Evolutionary conservation across 2,113 vertebrate genomes (phyloP), one percentile per base, ranked within the genome.

Genomic region (Lophura nycthemera): DNA sequence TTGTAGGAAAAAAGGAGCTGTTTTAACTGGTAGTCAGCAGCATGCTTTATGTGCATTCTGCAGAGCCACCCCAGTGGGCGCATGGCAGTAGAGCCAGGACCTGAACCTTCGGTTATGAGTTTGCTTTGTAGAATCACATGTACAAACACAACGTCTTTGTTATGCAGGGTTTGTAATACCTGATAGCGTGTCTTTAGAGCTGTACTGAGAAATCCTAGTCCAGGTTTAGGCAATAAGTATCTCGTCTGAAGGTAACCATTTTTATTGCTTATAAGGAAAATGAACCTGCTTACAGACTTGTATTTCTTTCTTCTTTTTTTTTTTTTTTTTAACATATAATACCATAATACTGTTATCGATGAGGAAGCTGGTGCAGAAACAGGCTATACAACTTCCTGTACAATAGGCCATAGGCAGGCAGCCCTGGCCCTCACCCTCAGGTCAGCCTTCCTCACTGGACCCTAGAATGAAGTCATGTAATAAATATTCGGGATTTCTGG

Each of bases 191-290:
- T 24, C 34, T 87, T 88, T 79, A 91, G 61, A 69, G 64, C 67
- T 22, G 64, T 25, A 36, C 66, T 94, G 63, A 71, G 81, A 95
- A 89, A 90, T 75, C 5, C 45, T 30, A 76, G n/a, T 17, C 29
- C 87, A 87, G 45, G 66, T 73, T 92, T 59, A 60, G 32, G 34
- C 59, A 87, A 1, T 54, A 83, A 54, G 57, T 27, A n/a, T 83
- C 54, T 85, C 11, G 0, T 70, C 36, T 79, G 54, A 76, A 84
- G 40, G 63, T 93, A 59, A 59, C 14, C 8, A 40, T 84, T 87
- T 34, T 38, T 59, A 63, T 0, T 61, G 7, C 65, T 72, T 50
- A 27, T 56, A 67, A 63, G 22, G 34, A 88, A 90, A 71, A 90
- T 25, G 0, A 66, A 64, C 48, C 29, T 72, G 34, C 42, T 83